Conservation (phyloP, 2,888 invertebrate species). For the Corythucha ciliata region DNA sequence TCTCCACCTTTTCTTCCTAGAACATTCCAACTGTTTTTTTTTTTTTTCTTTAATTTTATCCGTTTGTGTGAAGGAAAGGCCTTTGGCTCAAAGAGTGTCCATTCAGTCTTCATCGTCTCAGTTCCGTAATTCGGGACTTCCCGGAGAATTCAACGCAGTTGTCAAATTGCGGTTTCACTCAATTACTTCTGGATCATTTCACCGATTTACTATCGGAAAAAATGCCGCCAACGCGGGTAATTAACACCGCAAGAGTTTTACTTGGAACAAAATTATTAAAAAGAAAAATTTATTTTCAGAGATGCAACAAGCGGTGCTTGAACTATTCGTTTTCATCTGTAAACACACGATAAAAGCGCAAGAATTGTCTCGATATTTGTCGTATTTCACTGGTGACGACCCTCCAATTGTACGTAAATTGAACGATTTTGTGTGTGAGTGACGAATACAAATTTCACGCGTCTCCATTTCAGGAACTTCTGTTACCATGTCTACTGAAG, state of each 20-base stretch:
- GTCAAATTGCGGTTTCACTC: conserved; percentile 23
- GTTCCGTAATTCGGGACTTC: conserved; percentile 24
- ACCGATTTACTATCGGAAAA: conserved; percentile 24
- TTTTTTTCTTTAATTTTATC: background rate
- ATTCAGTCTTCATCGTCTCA: conserved; percentile 26
- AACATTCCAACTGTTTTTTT: too few relatives aligned
- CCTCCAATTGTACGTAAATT: conserved; percentile 45
- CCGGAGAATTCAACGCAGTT: conserved; percentile 26
- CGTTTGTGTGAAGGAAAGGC: conserved; percentile 20
- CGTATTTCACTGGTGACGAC: conserved; percentile 48
- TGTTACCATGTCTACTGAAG: conserved; percentile 46
- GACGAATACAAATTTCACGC: conserved; percentile 2
- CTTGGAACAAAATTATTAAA: background rate
- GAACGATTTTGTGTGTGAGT: too few relatives aligned
- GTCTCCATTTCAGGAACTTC: conserved; percentile 40
- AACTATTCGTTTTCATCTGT: conserved; percentile 50
- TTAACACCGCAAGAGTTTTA: too few relatives aligned
- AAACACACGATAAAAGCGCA: conserved; percentile 46
- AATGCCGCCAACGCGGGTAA: too few relatives aligned
- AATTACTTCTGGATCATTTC: conserved; percentile 25
- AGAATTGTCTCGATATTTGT: conserved; percentile 51
- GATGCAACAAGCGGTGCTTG: conserved; percentile 55
- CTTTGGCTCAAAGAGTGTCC: conserved; percentile 25
- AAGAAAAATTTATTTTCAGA: conserved; percentile 44
- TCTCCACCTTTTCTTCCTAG: too few relatives aligned